A percentile compares a stretch with the other conserved stretches of the same genome.
Conservation (phyloP, 1,140 invertebrate genomes). For the Proales similis region DNA sequence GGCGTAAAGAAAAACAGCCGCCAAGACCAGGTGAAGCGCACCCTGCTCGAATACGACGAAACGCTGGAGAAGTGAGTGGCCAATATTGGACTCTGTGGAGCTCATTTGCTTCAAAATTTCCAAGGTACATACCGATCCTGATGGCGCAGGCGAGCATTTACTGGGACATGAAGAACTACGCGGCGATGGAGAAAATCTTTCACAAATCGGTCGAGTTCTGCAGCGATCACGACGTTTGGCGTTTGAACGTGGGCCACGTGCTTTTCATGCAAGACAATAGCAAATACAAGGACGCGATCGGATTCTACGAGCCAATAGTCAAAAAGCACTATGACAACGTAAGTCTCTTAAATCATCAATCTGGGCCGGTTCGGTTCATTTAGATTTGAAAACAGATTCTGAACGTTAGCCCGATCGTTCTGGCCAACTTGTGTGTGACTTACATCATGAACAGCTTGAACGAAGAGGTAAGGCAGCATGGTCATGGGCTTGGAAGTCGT, state of each 20-base stretch:
- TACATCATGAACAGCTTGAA: slow-evolving; percentile 99
- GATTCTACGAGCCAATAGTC: slow-evolving; percentile 96
- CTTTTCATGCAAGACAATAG: slow-evolving; percentile 98
- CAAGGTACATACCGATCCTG: slow-evolving; percentile 74
- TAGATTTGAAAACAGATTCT: slow-evolving; percentile 62
- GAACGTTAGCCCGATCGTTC: slow-evolving; percentile 85
- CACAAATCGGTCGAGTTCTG: slow-evolving; percentile 95
- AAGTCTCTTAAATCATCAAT: too few species aligned
- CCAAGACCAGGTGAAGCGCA: slow-evolving; percentile 77
- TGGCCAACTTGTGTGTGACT: slow-evolving; percentile 95
- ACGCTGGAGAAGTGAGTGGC: slow-evolving; percentile 68
- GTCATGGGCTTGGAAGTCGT: background rate
- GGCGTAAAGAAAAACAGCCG: slow-evolving; percentile 78
- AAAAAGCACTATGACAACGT: slow-evolving; percentile 89
- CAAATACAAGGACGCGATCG: slow-evolving; percentile 93
- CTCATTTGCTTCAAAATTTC: slow-evolving; percentile 46
- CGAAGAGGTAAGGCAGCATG: slow-evolving; percentile 79
- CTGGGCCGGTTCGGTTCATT: too few species aligned
- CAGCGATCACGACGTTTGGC: slow-evolving; percentile 91
- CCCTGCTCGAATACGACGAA: slow-evolving; percentile 85
- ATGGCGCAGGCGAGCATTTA: slow-evolving; percentile 99
- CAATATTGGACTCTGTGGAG: slow-evolving; percentile 26
- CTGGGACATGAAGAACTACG: slow-evolving; percentile 93
- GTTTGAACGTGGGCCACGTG: slow-evolving; percentile 93
- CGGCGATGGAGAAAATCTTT: slow-evolving; percentile 65